Evolutionary conservation across 1,140 invertebrate species (phyloP).

Genomic region (Dufourea novaeangliae): DNA sequence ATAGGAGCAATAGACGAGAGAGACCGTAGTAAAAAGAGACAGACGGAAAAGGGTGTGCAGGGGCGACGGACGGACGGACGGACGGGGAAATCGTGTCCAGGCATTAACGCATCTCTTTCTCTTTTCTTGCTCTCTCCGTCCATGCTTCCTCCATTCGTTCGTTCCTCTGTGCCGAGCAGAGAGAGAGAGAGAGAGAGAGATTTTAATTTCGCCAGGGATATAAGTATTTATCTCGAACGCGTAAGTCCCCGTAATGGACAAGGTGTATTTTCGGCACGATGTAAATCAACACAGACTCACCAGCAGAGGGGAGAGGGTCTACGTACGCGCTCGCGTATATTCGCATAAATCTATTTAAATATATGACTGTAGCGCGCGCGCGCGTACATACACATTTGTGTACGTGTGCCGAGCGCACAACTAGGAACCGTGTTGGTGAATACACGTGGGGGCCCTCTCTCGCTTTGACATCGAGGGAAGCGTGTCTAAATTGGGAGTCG

Average conservation of each 20-base stretch:
- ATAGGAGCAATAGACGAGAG: conserved; percentile 9
- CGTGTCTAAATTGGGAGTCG: conserved; percentile 77
- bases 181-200: conserved; percentile 8
- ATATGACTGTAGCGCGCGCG: not conserved
- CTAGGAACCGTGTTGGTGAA: conserved; percentile 11
- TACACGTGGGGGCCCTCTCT: conserved; percentile 47
- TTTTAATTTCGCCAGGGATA: conserved; percentile 48
- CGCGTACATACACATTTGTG: not conserved
- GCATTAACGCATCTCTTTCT: conserved; percentile 32
- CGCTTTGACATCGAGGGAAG: conserved; percentile 59
- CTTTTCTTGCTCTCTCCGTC: conserved; percentile 16
- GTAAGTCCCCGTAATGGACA: conserved; percentile 41
- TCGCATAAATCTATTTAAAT: conserved; percentile 48
- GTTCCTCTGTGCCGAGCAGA: conserved; percentile 10
- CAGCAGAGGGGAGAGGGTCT: not conserved
- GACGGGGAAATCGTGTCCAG: conserved; percentile 39
- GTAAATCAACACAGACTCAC: conserved; percentile 40
- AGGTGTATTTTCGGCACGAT: conserved; percentile 46
- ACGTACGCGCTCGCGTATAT: conserved; percentile 18
- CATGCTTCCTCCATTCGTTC: not conserved
- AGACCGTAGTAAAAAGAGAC: conserved; percentile 5
- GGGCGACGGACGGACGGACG: too few species aligned
- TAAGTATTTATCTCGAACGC: conserved; percentile 45
- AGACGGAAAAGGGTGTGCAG: not conserved
- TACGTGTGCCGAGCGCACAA: not conserved